Evolutionary conservation across 2,888 invertebrate genomes (phyloP).

Genomic region (Eupithecia exiguata): DNA sequence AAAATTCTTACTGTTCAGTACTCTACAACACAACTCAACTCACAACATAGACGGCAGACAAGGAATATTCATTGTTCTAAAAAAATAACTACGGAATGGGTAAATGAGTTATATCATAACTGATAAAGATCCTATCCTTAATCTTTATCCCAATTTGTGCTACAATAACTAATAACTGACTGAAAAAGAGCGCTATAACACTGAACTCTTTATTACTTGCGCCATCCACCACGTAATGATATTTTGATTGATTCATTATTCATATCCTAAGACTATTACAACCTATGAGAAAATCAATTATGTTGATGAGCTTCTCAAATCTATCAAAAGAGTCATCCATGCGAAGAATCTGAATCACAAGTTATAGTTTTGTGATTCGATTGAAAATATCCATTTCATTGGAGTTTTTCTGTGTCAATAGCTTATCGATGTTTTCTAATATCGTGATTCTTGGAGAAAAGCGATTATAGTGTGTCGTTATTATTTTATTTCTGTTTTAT

Average conservation of each 20-base stretch:
- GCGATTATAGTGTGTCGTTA: slow-evolving; percentile 10
- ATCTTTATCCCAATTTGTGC: background rate
- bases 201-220: slow-evolving; percentile 39
- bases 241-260: slow-evolving; percentile 73
- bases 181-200: background rate
- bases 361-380: slow-evolving; percentile 18
- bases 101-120: background rate
- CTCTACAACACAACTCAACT: too few relatives aligned
- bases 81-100: too few relatives aligned
- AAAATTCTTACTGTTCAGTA: too few relatives aligned
- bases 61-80: too few relatives aligned
- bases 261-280: slow-evolving; percentile 51
- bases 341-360: slow-evolving; percentile 26
- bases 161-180: background rate
- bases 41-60: too few relatives aligned
- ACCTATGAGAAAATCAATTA: slow-evolving; percentile 65
- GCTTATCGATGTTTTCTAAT: slow-evolving; percentile 14
- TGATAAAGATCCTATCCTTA: background rate
- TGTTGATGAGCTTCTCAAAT: slow-evolving; percentile 52
- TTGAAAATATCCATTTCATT: slow-evolving; percentile 33
- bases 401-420: slow-evolving; percentile 15
- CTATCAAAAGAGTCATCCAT: slow-evolving; percentile 25
- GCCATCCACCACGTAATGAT: slow-evolving; percentile 55
- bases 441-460: slow-evolving; percentile 9
- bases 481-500: slow-evolving; percentile 15